These are phyloP conservation scores for Pandemis corylana DNA, from an alignment of 2,888 invertebrate genomes.

Conservation along the genomic window DNA sequence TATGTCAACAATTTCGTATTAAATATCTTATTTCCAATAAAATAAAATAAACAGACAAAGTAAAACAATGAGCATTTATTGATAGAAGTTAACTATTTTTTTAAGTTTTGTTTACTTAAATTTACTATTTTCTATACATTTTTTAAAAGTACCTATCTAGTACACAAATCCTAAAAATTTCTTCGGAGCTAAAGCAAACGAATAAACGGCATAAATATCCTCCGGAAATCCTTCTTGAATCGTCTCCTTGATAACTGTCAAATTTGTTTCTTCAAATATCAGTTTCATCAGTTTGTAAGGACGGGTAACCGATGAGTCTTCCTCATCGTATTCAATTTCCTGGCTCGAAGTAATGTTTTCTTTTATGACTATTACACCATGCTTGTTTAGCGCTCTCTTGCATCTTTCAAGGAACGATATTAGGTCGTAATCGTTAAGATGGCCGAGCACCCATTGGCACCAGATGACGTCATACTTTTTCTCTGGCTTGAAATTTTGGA, in stretches of 20 bases:
- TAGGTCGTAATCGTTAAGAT: slow-evolving; percentile 94
- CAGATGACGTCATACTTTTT: slow-evolving; percentile 96
- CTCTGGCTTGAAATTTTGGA: slow-evolving; percentile 94
- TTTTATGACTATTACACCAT: slow-evolving; percentile 70
- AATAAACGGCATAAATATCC: slow-evolving; percentile 93
- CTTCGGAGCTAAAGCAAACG: slow-evolving; percentile 89
- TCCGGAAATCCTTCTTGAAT: slow-evolving; percentile 94
- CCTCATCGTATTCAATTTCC: slow-evolving; percentile 89
- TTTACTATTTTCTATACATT: background rate
- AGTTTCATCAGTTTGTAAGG: slow-evolving; percentile 86
- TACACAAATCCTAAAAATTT: slow-evolving; percentile 37
- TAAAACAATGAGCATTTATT: background rate
- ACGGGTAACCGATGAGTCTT: slow-evolving; percentile 96
- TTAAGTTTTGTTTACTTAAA: background rate
- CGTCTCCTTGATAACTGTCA: slow-evolving; percentile 87
- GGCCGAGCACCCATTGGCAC: slow-evolving; percentile 98
- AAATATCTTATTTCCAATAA: no score
- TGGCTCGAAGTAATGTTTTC: slow-evolving; percentile 91
- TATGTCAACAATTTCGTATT: no score
- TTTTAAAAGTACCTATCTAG: background rate
- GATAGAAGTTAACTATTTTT: background rate
- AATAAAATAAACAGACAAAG: background rate
- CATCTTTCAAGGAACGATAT: slow-evolving; percentile 89
- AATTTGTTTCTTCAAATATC: slow-evolving; percentile 89
- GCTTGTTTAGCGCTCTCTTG: slow-evolving; percentile 68